A percentile compares a stretch with the other conserved stretches of the same genome.
phyloP scores from a whole-genome alignment of 2,113 vertebrate genomes.

The Thalassarche chlororhynchos region DNA sequence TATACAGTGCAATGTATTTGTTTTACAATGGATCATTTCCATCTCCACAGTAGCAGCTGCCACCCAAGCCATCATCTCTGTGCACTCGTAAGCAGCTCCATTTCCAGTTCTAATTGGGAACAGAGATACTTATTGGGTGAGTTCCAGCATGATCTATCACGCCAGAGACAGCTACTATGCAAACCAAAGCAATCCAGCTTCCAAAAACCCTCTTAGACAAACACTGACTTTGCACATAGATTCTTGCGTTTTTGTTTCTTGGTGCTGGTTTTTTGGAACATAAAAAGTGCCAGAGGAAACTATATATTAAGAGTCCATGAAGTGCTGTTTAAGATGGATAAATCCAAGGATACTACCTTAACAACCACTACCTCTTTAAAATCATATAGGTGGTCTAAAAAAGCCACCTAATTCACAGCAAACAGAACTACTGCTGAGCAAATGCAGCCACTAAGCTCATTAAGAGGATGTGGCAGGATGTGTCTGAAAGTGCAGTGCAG shows the following conservation, averaged over 20 bases:
- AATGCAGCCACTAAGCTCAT: slow-evolving; percentile 79
- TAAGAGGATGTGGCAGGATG: slow-evolving; percentile 76
- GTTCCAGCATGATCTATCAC: slow-evolving; percentile 80
- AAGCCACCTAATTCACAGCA: slow-evolving; percentile 65
- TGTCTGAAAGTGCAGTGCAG: slow-evolving; percentile 72
- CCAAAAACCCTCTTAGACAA: slow-evolving; percentile 76
- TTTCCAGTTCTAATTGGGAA: slow-evolving; percentile 82
- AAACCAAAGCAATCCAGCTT: slow-evolving; percentile 76
- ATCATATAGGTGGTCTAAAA: slow-evolving; percentile 66
- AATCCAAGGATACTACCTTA: slow-evolving; percentile 49
- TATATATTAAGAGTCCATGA: neutral
- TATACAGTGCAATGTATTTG: slow-evolving; percentile 58
- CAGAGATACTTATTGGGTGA: slow-evolving; percentile 80
- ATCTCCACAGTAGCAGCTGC: slow-evolving; percentile 78
- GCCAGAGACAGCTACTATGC: slow-evolving; percentile 79
- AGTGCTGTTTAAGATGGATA: slow-evolving; percentile 10
- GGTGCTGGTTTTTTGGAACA: neutral
- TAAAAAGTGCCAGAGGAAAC: slow-evolving; percentile 1
- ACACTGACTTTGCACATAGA: slow-evolving; percentile 71
- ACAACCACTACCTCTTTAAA: slow-evolving; percentile 63
- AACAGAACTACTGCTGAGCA: slow-evolving; percentile 73
- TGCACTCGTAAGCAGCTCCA: slow-evolving; percentile 68
- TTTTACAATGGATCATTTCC: slow-evolving; percentile 74
- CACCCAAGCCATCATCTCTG: slow-evolving; percentile 75
- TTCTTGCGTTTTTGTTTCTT: neutral